A percentile compares a stretch with the other conserved stretches of the same genome.
Conservation (phyloP, 1,140 invertebrate genomes). For the Limonius californicus region DNA sequence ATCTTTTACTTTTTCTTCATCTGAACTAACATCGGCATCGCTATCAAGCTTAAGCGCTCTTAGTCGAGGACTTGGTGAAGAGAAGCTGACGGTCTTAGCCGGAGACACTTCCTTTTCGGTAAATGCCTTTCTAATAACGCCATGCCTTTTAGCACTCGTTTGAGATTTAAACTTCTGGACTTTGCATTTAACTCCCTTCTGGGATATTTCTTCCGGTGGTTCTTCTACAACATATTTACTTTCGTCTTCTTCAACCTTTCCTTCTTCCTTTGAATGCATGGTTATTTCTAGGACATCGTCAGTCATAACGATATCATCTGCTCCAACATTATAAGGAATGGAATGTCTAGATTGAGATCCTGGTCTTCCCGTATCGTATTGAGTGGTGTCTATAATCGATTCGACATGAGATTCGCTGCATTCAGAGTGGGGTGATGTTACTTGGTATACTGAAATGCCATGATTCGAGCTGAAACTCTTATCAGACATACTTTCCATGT, state of each 20-base stretch:
- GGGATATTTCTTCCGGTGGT: not conserved
- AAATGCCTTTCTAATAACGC: not conserved
- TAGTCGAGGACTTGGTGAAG: slow-evolving; percentile 19
- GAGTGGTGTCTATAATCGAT: slow-evolving; percentile 25
- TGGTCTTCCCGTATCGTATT: not conserved
- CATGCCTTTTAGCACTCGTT: not conserved
- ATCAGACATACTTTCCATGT: slow-evolving; percentile 25
- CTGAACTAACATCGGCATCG: slow-evolving; percentile 42
- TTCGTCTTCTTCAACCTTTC: slow-evolving; percentile 11
- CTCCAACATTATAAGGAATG: slow-evolving; percentile 22
- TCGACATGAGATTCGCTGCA: slow-evolving; percentile 28
- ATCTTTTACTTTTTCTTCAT: slow-evolving; percentile 36
- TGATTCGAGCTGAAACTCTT: slow-evolving; percentile 14
- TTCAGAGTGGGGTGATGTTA: slow-evolving; percentile 28
- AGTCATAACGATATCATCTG: slow-evolving; percentile 45
- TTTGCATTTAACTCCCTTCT: not conserved
- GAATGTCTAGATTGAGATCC: not conserved
- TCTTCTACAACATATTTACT: not conserved
- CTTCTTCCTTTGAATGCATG: slow-evolving; percentile 28
- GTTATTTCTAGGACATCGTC: slow-evolving; percentile 48
- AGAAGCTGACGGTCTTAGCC: not conserved
- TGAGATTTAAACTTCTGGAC: slow-evolving; percentile 10
- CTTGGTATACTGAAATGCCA: slow-evolving; percentile 17
- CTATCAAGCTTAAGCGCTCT: slow-evolving; percentile 27
- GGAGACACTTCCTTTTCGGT: not conserved